phyloP scores from a whole-genome alignment of 2,797 vertebrate species.

The Agapornis canus region DNA sequence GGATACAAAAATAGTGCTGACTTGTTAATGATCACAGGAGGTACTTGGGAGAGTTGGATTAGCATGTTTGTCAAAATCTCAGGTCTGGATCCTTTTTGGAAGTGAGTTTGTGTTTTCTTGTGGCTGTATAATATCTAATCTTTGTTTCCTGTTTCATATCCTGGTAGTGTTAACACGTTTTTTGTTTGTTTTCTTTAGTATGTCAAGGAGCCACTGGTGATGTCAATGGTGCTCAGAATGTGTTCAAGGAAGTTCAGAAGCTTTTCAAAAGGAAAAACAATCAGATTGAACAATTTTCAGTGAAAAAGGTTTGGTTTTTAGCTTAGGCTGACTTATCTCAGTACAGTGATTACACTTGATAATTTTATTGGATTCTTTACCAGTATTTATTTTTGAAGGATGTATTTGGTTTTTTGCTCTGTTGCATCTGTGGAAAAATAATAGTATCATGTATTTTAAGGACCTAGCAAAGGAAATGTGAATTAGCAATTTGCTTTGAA shows the following conservation, averaged over 20 bases:
- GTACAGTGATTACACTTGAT: neutral
- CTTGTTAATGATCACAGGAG: neutral
- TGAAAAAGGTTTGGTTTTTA: constrained; percentile 84
- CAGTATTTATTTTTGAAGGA: neutral
- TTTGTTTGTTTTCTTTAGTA: constrained; percentile 76
- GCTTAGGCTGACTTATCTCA: neutral
- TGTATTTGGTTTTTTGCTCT: neutral
- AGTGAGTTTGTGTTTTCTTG: neutral
- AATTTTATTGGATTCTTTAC: neutral
- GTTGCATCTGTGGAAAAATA: neutral
- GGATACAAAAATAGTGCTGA: neutral
- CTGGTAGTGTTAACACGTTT: neutral
- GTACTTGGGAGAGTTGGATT: neutral
- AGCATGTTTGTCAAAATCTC: neutral
- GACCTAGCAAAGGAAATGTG: neutral
- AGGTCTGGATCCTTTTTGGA: neutral
- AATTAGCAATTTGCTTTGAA: neutral
- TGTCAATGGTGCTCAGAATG: constrained; percentile 83
- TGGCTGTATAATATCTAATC: neutral
- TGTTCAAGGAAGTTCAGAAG: constrained; percentile 93
- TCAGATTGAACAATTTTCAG: constrained; percentile 96
- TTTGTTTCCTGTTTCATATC: neutral
- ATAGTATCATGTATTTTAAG: neutral
- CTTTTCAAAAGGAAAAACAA: constrained; percentile 98
- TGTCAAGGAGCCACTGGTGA: constrained; percentile 95